These are phyloP conservation scores for Chrysodeixis includens DNA, from an alignment of 2,888 invertebrate species.

Conservation along the genomic window DNA sequence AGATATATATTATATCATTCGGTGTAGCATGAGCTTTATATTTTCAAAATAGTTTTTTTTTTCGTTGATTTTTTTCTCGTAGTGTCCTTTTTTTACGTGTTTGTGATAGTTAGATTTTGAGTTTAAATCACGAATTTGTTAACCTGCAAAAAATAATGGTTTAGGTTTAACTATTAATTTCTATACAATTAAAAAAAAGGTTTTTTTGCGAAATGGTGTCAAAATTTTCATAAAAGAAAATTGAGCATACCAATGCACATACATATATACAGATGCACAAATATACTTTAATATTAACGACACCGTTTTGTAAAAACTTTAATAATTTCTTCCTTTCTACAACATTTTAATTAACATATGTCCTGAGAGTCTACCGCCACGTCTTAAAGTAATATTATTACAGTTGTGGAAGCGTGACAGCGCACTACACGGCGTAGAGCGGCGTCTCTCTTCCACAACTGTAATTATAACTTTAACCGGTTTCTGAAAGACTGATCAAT, in stretches of 20 bases:
- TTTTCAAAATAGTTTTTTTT: slow-evolving; percentile 27
- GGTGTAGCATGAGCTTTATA: slow-evolving; percentile 61
- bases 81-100: not conserved
- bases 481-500: too few relatives aligned
- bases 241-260: too few relatives aligned
- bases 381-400: too few relatives aligned
- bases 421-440: too few relatives aligned
- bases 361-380: too few relatives aligned
- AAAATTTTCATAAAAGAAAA: too few relatives aligned
- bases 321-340: too few relatives aligned
- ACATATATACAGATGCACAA: too few relatives aligned
- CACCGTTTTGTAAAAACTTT: not conserved
- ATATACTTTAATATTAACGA: not conserved
- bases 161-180: not conserved
- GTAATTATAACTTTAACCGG: too few relatives aligned
- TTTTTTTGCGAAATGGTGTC: not conserved
- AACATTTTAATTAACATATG: too few relatives aligned
- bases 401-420: too few relatives aligned
- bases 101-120: slow-evolving; percentile 26
- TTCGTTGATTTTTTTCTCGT: not conserved
- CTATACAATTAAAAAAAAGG: not conserved
- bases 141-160: not conserved
- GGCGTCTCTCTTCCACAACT: too few relatives aligned
- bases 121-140: slow-evolving; percentile 24
- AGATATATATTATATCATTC: slow-evolving; percentile 48